Evolutionary conservation across 2,888 invertebrate species (phyloP).

Genomic region (Ectobius pallidus): DNA sequence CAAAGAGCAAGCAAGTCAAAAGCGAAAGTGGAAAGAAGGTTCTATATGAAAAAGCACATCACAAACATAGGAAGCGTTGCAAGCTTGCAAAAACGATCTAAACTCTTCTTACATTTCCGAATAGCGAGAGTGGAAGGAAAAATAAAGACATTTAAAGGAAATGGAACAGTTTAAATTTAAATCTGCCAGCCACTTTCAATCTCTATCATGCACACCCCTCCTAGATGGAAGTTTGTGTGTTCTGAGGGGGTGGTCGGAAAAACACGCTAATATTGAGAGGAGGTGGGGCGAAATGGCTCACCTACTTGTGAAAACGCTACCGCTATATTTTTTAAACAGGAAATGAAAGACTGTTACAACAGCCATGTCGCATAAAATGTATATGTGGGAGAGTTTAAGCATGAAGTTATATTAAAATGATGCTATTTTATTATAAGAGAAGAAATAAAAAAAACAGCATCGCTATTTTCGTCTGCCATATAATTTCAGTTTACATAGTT

Average conservation of each 20-base stretch:
- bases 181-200: not conserved
- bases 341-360: not conserved
- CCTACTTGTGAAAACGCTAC: not conserved
- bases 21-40: slow-evolving; percentile 3
- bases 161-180: slow-evolving; percentile 9
- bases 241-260: not conserved
- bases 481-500: too few relatives aligned
- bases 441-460: too few relatives aligned
- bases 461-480: too few relatives aligned
- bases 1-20: not conserved
- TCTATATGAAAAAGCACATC: not conserved
- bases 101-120: too few relatives aligned
- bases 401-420: too few relatives aligned
- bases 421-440: too few relatives aligned
- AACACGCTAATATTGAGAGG: not conserved
- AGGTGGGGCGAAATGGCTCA: not conserved
- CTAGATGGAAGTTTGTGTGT: too few relatives aligned
- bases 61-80: not conserved
- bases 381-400: too few relatives aligned
- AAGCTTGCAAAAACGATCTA: slow-evolving; percentile 5
- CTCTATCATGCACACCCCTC: too few relatives aligned
- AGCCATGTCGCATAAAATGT: not conserved
- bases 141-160: not conserved
- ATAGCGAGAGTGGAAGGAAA: not conserved
- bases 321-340: not conserved